Percentiles rank a stretch among this genome's conserved stretches.
phyloP scores from a whole-genome alignment of 2,113 vertebrate genomes.

The Smithornis capensis region DNA sequence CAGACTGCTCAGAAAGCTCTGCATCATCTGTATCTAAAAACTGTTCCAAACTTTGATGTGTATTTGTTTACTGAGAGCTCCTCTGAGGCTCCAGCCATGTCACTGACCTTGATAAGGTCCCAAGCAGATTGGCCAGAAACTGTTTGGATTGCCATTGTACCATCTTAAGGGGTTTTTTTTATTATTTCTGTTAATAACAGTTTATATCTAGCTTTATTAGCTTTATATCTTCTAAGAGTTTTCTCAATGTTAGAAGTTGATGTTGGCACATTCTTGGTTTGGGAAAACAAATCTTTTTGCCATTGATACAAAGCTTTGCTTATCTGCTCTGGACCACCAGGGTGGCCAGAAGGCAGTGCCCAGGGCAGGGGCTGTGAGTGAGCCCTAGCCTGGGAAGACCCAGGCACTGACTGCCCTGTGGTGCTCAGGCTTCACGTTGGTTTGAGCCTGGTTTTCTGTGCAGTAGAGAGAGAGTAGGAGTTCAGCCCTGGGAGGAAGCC shows the following conservation, averaged over 20 bases:
- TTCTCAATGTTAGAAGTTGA: background rate
- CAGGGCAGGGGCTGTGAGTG: background rate
- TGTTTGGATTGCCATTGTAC: background rate
- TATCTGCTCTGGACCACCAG: background rate
- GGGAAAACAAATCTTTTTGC: background rate
- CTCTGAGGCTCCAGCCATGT: background rate
- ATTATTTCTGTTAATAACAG: background rate
- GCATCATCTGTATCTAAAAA: background rate
- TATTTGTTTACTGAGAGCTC: background rate
- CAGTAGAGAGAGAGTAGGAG: background rate
- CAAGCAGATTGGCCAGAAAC: background rate
- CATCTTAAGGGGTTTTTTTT: background rate
- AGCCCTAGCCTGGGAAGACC: background rate
- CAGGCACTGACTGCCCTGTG: fast-evolving
- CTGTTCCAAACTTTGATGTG: background rate
- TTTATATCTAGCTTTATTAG: background rate
- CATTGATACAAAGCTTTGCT: background rate
- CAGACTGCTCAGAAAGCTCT: background rate
- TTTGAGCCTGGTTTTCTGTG: background rate
- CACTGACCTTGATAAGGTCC: background rate
- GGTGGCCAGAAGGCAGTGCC: background rate
- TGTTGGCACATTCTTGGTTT: fast-evolving
- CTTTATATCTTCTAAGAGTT: background rate
- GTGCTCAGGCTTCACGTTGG: background rate
- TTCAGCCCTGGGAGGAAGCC: background rate